Base-by-base conservation (phyloP, 2,888 invertebrate genomes). In the Abrostola triplasia region DNA sequence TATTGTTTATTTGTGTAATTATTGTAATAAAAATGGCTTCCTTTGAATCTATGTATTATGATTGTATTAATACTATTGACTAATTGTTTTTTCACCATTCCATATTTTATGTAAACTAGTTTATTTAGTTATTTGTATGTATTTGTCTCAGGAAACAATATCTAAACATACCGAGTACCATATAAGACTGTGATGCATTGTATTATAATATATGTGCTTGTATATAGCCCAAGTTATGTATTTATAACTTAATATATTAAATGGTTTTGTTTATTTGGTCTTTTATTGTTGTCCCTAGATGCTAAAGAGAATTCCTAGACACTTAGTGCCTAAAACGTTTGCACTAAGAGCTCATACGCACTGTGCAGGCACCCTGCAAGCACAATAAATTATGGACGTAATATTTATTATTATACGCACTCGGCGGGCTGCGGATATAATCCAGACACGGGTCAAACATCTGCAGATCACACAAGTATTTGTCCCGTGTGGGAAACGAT, bases 181-280 rank as follows among this genome's bases (percentile, higher is more conserved):
- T 75, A 82, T 84, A 86, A 89, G 88, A 88, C 89, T 89, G 89
- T 89, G 89, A 89, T 89, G 82, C 80, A 85, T 84, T 85, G 78
- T 87, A 84, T 76, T 82, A 80, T 83, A 81, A 70, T 80, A 70
- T 24, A 74, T 76, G 79, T 84, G 80, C 84, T 79, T 72, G 81
- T 83, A 80, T 76, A 75, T 73, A 77, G 79, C 79, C 75, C 57
- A 81, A 79, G 82, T 85, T 86, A 82, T 80, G 79, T 85, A 82
- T 81, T 85, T 83, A 70, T 84, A 82, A 78, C 76, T 80, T 70
- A 84, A 80, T 84, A 81, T 78, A 80, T 82, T 75, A 78, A 79
- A 80, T 83, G 80, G 78, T 84, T 85, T 86, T 87, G 87, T 86
- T 86, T 61, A 70, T 57, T 55, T 44, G 13, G 48, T 54, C 63